Evolutionary conservation across 2,113 vertebrate genomes (phyloP).

Genomic region (Edolisoma coerulescens): DNA sequence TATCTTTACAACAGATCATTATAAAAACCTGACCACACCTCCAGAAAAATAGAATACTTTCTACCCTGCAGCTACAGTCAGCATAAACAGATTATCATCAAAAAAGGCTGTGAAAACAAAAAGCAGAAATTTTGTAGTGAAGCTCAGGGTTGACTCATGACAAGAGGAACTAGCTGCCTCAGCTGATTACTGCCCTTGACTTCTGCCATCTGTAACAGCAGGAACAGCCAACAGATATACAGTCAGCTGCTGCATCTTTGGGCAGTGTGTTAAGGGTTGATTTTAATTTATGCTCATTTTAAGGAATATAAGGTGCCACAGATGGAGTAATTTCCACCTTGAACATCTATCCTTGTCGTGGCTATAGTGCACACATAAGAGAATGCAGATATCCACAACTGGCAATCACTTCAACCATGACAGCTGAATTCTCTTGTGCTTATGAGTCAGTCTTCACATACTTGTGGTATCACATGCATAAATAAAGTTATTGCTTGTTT

Average conservation of each 20-base stretch:
- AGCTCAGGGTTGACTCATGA: neutral
- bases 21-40: neutral
- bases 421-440: neutral
- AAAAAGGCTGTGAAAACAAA: neutral
- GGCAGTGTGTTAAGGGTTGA: rapidly evolving
- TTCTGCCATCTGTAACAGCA: neutral
- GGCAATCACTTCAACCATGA: neutral
- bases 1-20: neutral
- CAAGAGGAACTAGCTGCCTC: neutral
- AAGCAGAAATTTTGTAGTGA: neutral
- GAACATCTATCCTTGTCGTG: neutral
- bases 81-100: neutral
- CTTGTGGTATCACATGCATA: neutral
- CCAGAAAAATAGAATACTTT: neutral
- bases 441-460: conserved; percentile 4
- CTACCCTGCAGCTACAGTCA: neutral
- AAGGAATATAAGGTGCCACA: neutral
- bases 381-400: neutral
- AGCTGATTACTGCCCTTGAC: neutral
- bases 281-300: neutral
- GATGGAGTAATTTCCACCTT: neutral
- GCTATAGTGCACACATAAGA: rapidly evolving
- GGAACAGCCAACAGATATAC: rapidly evolving
- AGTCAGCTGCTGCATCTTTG: neutral
- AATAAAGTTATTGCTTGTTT: neutral